A percentile compares a stretch with the other conserved stretches of the same genome.
These are phyloP conservation scores for Argynnis bischoffii DNA, from an alignment of 2,888 invertebrate species.

Conservation along the genomic window DNA sequence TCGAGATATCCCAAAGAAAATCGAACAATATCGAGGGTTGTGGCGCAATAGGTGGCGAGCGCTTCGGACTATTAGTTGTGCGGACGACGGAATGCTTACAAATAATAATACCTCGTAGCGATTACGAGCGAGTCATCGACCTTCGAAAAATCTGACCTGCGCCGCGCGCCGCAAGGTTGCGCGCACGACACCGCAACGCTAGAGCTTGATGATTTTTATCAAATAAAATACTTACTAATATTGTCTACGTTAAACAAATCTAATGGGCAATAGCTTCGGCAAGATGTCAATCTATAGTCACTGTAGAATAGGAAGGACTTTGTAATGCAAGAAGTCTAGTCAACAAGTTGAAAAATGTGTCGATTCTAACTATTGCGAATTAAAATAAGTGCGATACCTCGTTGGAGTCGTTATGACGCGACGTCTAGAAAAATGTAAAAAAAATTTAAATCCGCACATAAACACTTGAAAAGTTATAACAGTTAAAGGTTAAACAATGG, in stretches of 20 bases:
- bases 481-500: no score
- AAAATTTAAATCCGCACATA: no score
- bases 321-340: no score
- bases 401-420: no score
- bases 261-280: not conserved
- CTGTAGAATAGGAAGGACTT: no score
- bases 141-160: conserved; percentile 82
- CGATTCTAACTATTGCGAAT: no score
- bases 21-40: conserved; percentile 23
- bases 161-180: conserved; percentile 75
- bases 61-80: conserved; percentile 48
- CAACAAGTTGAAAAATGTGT: no score
- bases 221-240: conserved; percentile 4
- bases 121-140: conserved; percentile 79
- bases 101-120: conserved; percentile 73
- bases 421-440: no score
- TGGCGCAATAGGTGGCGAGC: conserved; percentile 33
- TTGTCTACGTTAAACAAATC: not conserved
- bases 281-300: no score
- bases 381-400: no score
- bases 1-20: conserved; percentile 21
- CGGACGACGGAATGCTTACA: conserved; percentile 60
- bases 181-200: conserved; percentile 47
- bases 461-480: no score
- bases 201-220: conserved; percentile 10